Evolutionary conservation across 2,797 vertebrate genomes (phyloP).

Genomic region (Eulemur albifrons): DNA sequence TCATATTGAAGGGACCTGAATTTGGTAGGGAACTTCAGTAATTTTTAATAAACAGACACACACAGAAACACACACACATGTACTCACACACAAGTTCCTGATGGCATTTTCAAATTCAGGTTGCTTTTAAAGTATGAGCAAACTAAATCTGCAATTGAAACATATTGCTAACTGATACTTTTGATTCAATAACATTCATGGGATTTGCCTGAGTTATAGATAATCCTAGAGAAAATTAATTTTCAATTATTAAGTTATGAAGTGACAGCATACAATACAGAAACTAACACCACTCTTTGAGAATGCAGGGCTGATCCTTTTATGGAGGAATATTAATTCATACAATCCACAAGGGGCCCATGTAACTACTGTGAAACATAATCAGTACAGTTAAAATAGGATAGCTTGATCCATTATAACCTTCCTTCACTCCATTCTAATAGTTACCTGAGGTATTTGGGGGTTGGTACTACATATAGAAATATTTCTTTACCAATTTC

Average conservation of each 20-base stretch:
- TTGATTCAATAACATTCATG: not conserved
- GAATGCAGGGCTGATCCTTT: not conserved
- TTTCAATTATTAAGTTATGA: conserved; percentile 5
- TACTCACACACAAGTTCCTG: not conserved
- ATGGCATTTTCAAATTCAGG: not conserved
- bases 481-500: not conserved
- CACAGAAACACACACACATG: not conserved
- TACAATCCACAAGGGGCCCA: not conserved
- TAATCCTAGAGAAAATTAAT: conserved; percentile 21
- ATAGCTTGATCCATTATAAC: not conserved
- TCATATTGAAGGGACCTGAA: not conserved
- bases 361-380: conserved; percentile 9
- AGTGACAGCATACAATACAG: not conserved
- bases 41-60: not conserved
- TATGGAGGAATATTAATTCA: conserved; percentile 25
- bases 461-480: not conserved
- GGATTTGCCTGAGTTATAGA: not conserved
- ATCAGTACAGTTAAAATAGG: conserved; percentile 19
- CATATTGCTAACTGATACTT: not conserved
- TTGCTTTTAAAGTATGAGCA: not conserved
- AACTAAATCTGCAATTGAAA: not conserved
- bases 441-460: not conserved
- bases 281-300: not conserved
- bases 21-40: not conserved
- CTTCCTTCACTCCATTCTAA: not conserved